Evolutionary conservation across 2,113 vertebrate species (phyloP), one percentile per base, ranked within the genome.

Genomic region (Chelonoidis abingdonii): DNA sequence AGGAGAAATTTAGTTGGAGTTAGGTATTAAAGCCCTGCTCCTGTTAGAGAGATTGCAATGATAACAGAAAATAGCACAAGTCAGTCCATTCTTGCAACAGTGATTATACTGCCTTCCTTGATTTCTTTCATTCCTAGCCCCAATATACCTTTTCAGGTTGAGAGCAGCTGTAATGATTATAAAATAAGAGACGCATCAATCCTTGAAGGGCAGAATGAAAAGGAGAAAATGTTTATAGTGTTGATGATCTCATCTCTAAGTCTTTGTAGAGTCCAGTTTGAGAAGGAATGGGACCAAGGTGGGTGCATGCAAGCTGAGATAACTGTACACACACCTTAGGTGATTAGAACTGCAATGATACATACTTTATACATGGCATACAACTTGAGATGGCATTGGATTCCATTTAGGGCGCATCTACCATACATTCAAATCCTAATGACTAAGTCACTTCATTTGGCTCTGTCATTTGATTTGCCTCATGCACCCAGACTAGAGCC

Each of bases 391-490:
- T 38, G 8, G 8, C 2, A 4, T 29, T 87, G 87, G 92, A 57
- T 0, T 3, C 1, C 50, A 80, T 89, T 87, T 31, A 69, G 59
- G 12, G 80, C 1, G 54, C 84, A 92, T 82, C 50, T 75, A 8
- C 44, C 56, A 6, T 16, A 86, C 9, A 38, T 79, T 53, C 3
- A 47, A 54, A 29, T 86, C 25, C 69, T 65, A 17, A 29, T 86
- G 54, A 2, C 54, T 92, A 75, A 25, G 25, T 94, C 12, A 29
- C 86, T 92, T 59, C 27, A 59, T 59, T 75, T 21, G 80, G 2
- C 85, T 96, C 44, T 49, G 62, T 25, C 81, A 50, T 86, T 89
- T 93, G 57, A 92, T 90, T 84, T 92, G 38, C 24, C 47, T 90
- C 17, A 41, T 86, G 72, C 35, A 29, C 11, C 25, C 25, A 57